Evolutionary conservation across 92 coral and sea anemone genomes (phyloP), one percentile per base, ranked within the genome.

Genomic region (Paragorgia papillata): DNA sequence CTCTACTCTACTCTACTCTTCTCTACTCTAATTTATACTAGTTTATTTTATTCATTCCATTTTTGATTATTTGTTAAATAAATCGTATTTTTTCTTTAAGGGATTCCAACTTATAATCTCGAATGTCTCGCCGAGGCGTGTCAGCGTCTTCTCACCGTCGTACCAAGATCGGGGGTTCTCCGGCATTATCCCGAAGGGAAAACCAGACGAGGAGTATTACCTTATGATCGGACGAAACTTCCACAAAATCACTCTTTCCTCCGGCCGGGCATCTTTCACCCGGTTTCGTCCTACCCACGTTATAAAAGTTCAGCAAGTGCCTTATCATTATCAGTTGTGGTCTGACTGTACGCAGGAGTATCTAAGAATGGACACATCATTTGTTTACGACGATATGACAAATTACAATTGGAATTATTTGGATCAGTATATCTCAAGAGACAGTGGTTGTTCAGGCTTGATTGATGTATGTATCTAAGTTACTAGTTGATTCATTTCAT

Each of bases 351-450:
- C 79, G n/a, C 39, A 69, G 26, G 44, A 46, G 66, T 88, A 81
- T 69, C 85, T 81, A 32, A 65, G 70, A 30, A 66, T 61, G 50
- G 54, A 74, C 58, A 87, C 83, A 7, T 58, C 68, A 39, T 94
- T 94, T 50, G 77, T 79, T 2, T 88, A 86, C 70, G 92, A 91
- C 49, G 90, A 88, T 74, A 67, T 91, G 81, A 88, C 84, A 80
- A 84, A 76, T 48, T 94, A 94, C 66, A 94, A 91, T 69, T 94
- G 98, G 98, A 94, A 94, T 69, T 94, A 94, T 61, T 80, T 94
- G 70, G 98, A 94, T 83, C 98, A 94, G 68, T 86, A 94, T 65
- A 89, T 94, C 22, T 87, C 90, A 27, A 89, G 92, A 0, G 93
- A 89, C 59, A 82, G 48, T 25, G 98, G 91, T 32, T 94, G 89